Evolutionary conservation across 2,888 invertebrate species (phyloP).

Genomic region (Mellilla xanthometata): DNA sequence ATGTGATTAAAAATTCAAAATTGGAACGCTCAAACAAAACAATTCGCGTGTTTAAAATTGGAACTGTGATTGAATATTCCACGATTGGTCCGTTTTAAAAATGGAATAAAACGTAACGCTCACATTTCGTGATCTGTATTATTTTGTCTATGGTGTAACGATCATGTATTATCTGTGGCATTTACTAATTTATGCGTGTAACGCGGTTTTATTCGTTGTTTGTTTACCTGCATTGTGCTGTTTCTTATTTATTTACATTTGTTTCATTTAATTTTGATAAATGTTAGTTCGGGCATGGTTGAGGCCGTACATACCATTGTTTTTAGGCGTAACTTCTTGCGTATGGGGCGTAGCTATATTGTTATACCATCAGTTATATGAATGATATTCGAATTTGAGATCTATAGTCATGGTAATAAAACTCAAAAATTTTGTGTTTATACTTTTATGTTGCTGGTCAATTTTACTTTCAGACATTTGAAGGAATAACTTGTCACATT

Average conservation of each 20-base stretch:
- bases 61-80: constrained; percentile 64
- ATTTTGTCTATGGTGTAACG: constrained; percentile 44
- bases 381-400: constrained; percentile 43
- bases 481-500: too few relatives aligned
- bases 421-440: background rate
- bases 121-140: constrained; percentile 30
- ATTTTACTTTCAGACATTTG: too few relatives aligned
- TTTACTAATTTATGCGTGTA: constrained; percentile 58
- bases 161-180: constrained; percentile 69
- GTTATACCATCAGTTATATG: constrained; percentile 70
- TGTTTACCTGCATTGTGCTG: constrained; percentile 59
- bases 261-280: constrained; percentile 26
- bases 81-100: constrained; percentile 47
- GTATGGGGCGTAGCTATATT: constrained; percentile 88
- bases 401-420: constrained; percentile 30
- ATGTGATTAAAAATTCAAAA: constrained; percentile 24
- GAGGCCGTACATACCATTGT: constrained; percentile 88
- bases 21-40: constrained; percentile 20
- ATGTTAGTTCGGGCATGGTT: constrained; percentile 82
- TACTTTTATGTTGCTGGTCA: too few relatives aligned
- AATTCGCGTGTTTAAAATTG: constrained; percentile 42
- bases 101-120: constrained; percentile 33
- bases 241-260: constrained; percentile 21
- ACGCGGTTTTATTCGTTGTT: constrained; percentile 46
- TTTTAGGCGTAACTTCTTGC: constrained; percentile 95